Conservation (phyloP, 2,888 invertebrate genomes). For the Silvanus unidentatus region DNA sequence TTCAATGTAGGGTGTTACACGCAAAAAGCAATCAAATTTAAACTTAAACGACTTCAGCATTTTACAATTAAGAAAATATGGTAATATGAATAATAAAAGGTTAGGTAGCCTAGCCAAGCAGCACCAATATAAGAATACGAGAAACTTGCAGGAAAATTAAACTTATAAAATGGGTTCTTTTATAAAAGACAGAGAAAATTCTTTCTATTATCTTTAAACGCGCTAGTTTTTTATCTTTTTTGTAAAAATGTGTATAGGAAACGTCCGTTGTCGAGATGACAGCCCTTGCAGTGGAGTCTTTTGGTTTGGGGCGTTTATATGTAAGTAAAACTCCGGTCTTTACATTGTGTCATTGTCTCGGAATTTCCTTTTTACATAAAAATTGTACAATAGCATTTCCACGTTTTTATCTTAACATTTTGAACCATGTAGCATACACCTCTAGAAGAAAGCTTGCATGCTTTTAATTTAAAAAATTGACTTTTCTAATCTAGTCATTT, state of each 20-base stretch:
- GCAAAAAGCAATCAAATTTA: background rate
- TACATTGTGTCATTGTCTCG: slow-evolving; percentile 29
- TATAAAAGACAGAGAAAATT: slow-evolving; percentile 23
- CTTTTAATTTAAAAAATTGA: too few relatives aligned
- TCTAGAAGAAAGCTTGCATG: too few relatives aligned
- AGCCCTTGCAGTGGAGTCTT: slow-evolving; percentile 7
- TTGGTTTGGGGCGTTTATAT: background rate
- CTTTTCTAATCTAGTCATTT: too few relatives aligned
- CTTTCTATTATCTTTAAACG: slow-evolving; percentile 24
- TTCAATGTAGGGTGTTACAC: background rate
- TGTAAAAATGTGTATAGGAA: slow-evolving; percentile 15
- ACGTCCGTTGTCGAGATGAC: slow-evolving; percentile 15
- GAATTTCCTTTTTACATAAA: slow-evolving; percentile 27
- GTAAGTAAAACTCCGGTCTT: slow-evolving; percentile 1
- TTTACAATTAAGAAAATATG: background rate
- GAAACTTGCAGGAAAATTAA: slow-evolving; percentile 18
- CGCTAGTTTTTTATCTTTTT: slow-evolving; percentile 5
- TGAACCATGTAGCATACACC: slow-evolving; percentile 10
- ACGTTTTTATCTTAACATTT: slow-evolving; percentile 18
- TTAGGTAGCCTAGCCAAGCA: slow-evolving; percentile 10
- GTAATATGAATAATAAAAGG: slow-evolving; percentile 1
- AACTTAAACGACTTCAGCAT: background rate
- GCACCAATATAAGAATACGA: slow-evolving; percentile 9
- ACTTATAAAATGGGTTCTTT: slow-evolving; percentile 18
- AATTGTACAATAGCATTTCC: slow-evolving; percentile 26